phyloP scores from a whole-genome alignment of 2,113 vertebrate genomes.

The Paracanthobrama guichenoti region DNA sequence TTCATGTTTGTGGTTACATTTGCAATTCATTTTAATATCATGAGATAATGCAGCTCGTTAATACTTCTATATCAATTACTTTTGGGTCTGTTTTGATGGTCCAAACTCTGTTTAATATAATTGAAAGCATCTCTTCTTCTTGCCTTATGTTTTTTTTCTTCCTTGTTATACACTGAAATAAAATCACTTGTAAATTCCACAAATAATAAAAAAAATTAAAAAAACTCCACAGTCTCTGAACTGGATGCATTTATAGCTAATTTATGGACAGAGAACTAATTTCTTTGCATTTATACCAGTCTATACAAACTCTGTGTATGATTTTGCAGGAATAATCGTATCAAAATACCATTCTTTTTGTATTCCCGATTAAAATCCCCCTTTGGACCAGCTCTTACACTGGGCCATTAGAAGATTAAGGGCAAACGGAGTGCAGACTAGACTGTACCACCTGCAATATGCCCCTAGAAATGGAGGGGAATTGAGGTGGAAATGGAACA shows the following conservation, averaged over 20 bases:
- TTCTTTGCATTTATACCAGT: neutral
- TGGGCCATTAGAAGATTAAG: conserved; percentile 65
- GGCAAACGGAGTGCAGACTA: conserved; percentile 61
- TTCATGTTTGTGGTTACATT: neutral
- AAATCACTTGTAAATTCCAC: neutral
- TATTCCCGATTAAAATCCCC: neutral
- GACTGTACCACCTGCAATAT: conserved; percentile 72
- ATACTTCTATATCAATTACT: neutral
- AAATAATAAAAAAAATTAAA: no score
- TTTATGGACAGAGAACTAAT: neutral
- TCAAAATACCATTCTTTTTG: neutral
- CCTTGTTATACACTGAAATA: neutral
- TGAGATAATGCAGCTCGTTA: neutral
- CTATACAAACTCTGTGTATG: neutral
- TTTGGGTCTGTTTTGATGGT: neutral
- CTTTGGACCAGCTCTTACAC: conserved; percentile 32
- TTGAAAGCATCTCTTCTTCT: neutral
- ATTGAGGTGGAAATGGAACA: conserved; percentile 1
- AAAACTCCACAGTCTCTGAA: neutral
- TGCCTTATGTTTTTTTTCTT: neutral
- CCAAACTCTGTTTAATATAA: neutral
- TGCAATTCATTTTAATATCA: neutral
- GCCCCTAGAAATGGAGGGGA: neutral
- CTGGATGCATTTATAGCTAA: neutral
- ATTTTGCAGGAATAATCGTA: neutral